Evolutionary conservation across 2,113 vertebrate species (phyloP), one percentile per base, ranked within the genome.

Genomic region (Sinosuthora webbiana): DNA sequence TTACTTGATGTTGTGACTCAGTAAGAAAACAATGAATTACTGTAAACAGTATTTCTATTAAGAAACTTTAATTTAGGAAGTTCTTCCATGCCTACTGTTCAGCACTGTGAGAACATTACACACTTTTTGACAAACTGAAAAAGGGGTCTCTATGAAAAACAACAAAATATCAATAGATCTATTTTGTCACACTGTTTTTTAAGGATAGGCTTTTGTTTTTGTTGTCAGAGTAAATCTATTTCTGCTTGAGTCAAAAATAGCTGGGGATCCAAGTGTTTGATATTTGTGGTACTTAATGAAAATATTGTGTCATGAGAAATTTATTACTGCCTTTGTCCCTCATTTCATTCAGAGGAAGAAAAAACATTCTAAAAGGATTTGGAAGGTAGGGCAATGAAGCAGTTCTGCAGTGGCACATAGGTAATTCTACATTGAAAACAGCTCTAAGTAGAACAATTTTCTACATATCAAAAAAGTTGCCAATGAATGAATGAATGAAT

Each of bases 231-330:
- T 84, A 68, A 85, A 31, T 19, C 15, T 62, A 49, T 89, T 86
- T 87, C 35, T 64, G 22, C 39, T 60, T 63, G 44, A 92, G 27
- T 60, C 35, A 92, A 60, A 95, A 89, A 87, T 78, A 75, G 30
- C 57, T 42, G 21, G 31, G 10, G 14, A 89, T 81, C 15, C 39
- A 92, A 87, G 27, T 59, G 52, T 83, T 93, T 89, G 69, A 79
- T 62, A 87, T 89, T 86, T 84, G 44, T 89, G 60, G 30, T 74
- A 55, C 33, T 89, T 86, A 93, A 90, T 74, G 94, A 92, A 96
- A 95, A 92, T 39, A 68, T 78, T 83, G 57, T 81, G 80, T 81
- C 60, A 78, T 89, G 47, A 95, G 71, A 83, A 87, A 78, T 73
- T 19, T 88, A 39, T 86, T 69, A 41, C 20, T 90, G 71, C 37